Percentiles rank a stretch among this genome's conserved stretches.
phyloP scores from a whole-genome alignment of 2,888 invertebrate species.

The Xestia sexstrigata region DNA sequence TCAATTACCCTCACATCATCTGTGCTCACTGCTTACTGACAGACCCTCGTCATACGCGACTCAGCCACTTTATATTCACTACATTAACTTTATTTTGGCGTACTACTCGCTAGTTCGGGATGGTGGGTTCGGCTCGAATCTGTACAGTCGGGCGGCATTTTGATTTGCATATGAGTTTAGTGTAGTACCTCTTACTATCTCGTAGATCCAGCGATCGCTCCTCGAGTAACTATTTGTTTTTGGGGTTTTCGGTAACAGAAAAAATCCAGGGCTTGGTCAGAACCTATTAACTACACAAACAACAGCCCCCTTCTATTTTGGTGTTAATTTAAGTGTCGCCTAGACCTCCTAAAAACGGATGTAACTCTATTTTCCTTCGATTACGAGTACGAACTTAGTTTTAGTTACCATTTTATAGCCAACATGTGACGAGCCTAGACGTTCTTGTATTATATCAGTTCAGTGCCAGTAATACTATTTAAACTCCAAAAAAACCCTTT shows the following conservation, averaged over 20 bases:
- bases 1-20: conserved; percentile 21
- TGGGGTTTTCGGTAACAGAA: background rate
- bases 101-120: background rate
- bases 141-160: background rate
- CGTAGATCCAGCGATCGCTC: background rate
- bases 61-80: conserved; percentile 46
- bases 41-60: conserved; percentile 52
- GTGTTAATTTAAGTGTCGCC: background rate
- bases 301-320: background rate
- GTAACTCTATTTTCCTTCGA: too few species aligned
- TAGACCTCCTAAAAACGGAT: background rate
- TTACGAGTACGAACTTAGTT: background rate
- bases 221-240: background rate
- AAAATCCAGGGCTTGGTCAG: background rate
- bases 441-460: background rate
- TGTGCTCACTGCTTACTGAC: background rate
- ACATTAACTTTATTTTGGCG: conserved; percentile 43
- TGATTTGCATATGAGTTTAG: background rate
- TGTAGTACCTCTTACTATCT: background rate
- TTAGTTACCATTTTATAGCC: background rate
- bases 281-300: background rate
- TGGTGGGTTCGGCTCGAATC: background rate
- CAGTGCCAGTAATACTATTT: background rate
- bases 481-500: background rate
- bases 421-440: background rate